Evolutionary conservation across 2,113 vertebrate species (phyloP).

Genomic region (Brachyhypopomus gauderio): DNA sequence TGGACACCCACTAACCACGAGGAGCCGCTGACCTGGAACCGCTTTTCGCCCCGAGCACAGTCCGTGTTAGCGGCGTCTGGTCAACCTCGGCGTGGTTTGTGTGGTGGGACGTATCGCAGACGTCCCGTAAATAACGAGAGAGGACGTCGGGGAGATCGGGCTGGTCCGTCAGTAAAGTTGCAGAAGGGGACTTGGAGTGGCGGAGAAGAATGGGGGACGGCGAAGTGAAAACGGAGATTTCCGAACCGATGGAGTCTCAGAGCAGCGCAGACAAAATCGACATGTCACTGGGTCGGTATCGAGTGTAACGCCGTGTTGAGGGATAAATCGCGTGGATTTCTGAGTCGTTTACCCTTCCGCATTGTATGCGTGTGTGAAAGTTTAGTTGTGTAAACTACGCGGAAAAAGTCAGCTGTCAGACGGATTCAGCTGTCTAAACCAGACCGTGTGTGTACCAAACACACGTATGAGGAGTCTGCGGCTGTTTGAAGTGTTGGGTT

Average conservation of each 20-base stretch:
- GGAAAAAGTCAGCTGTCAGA: too few species aligned
- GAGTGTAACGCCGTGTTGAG: neutral
- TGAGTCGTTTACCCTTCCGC: too few species aligned
- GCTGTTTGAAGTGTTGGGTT: too few species aligned
- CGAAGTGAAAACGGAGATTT: constrained; percentile 20
- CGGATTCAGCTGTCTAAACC: too few species aligned
- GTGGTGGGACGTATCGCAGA: neutral
- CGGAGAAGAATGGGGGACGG: constrained; percentile 55
- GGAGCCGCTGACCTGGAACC: neutral
- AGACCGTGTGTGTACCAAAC: too few species aligned
- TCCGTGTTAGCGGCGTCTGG: too few species aligned
- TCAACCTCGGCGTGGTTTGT: neutral
- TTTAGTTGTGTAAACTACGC: too few species aligned
- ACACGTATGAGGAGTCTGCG: too few species aligned
- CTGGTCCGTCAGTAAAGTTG: neutral
- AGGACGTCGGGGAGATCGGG: neutral
- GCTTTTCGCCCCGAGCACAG: neutral
- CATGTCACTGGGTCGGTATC: constrained; percentile 62
- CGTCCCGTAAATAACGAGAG: too few species aligned
- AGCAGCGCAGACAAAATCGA: constrained; percentile 62
- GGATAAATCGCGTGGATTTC: too few species aligned
- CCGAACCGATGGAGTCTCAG: constrained; percentile 46
- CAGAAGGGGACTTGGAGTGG: neutral
- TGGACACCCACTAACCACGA: constrained; percentile 18
- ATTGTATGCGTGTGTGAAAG: too few species aligned